Evolutionary conservation across 2,888 invertebrate genomes (phyloP), one percentile per base, ranked within the genome.

Genomic region (Yponomeuta evonymella): DNA sequence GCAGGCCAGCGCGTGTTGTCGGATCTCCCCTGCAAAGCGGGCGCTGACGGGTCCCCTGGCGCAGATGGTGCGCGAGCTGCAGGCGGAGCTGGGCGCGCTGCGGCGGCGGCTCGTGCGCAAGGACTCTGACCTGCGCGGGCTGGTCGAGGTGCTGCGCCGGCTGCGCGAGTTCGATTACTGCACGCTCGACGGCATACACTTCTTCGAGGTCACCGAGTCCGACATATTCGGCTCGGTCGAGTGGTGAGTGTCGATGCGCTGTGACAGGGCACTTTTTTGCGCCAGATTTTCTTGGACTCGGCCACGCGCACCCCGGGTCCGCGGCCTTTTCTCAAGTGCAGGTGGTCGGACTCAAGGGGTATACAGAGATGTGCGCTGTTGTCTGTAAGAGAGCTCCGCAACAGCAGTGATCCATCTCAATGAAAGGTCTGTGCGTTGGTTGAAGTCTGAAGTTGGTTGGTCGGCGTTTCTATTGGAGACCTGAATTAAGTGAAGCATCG

Each of bases 101-200:
- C 88, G 89, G 67, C 82, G 86, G 66, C 90, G 87, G 67, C 83
- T 93, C 72, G 83, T 86, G 73, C 87, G 87, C 75, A 88, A 93
- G 75, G 88, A 92, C 79, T 86, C 87, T 0, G 94, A 94, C 81
- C 84, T 93, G 72, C 88, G 88, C 66, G 92, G 92, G 11, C 86
- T 94, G 71, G 79, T 94, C 69, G 92, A 94, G 79, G 86, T 94
- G 75, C 85, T 94, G 78, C 86, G 93, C 12, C 82, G 93, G 5
- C 89, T 93, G 63, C 79, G 91, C 0, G 89, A 89, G 75, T 87
- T 88, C 74, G 93, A 93, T 80, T 78, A 81, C 80, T 92, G 93
- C 89, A 86, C 88, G 72, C 83, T 93, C 1, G 87, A 93, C 58
- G 93, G 90, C 29, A 92, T 94, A 74, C 88, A 87, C 76, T 94